Evolutionary conservation across 2,797 vertebrate species (phyloP).

Genomic region (Orestias chungarensis): DNA sequence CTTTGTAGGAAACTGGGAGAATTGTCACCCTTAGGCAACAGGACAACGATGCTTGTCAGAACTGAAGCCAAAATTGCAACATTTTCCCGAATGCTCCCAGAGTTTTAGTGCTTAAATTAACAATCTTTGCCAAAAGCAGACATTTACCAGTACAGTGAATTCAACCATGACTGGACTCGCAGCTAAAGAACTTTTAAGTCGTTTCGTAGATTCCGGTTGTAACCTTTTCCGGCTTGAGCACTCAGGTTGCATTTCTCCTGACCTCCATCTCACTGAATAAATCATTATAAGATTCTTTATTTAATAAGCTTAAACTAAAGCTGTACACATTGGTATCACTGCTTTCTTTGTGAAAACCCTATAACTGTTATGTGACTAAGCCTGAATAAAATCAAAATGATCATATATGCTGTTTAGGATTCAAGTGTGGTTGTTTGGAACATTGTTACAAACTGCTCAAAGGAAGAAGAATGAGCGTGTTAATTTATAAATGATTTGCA

Average conservation of each 20-base stretch:
- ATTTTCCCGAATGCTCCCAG: neutral
- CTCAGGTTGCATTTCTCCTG: neutral
- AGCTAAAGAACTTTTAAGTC: neutral
- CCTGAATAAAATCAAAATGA: neutral
- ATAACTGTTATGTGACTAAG: neutral
- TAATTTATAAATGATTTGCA: slow-evolving; percentile 95
- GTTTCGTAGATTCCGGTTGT: neutral
- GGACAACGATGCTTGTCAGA: neutral
- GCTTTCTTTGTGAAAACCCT: neutral
- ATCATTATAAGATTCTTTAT: neutral
- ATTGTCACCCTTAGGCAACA: neutral
- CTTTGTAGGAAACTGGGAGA: neutral
- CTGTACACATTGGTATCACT: neutral
- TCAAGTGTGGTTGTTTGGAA: slow-evolving; percentile 90
- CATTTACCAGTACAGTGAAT: neutral
- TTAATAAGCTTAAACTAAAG: neutral
- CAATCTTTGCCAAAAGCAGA: neutral
- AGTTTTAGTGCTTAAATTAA: neutral
- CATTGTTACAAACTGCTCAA: slow-evolving; percentile 89
- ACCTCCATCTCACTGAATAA: neutral
- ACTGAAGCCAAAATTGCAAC: neutral
- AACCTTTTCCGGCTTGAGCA: neutral
- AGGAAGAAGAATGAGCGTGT: slow-evolving; percentile 81
- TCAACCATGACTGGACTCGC: neutral
- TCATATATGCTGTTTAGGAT: slow-evolving; percentile 56